Percentiles rank a stretch among this genome's conserved stretches.
Evolutionary conservation across 2,113 vertebrate genomes (phyloP).

Genomic region (Takifugu bimaculatus): DNA sequence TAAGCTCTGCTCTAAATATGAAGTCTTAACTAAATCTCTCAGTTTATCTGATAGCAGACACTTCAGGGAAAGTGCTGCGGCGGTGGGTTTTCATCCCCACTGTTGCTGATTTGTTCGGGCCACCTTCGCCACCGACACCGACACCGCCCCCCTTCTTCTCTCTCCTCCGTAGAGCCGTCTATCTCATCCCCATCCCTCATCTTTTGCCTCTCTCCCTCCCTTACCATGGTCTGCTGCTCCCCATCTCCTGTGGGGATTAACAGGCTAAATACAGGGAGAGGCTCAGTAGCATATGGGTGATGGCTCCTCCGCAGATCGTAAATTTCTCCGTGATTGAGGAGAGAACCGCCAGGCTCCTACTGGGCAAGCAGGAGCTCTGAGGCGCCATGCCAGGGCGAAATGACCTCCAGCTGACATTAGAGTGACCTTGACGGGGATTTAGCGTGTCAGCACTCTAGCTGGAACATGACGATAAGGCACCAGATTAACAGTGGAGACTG

Average conservation of each 20-base stretch:
- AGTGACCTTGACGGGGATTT: constrained; percentile 77
- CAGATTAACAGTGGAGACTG: constrained; percentile 66
- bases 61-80: constrained; percentile 70
- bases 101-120: constrained; percentile 69
- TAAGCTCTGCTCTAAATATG: constrained; percentile 75
- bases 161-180: constrained; percentile 13
- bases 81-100: constrained; percentile 66
- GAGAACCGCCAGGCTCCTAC: constrained; percentile 64
- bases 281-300: constrained; percentile 65
- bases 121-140: constrained; percentile 61
- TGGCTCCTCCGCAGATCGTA: constrained; percentile 49
- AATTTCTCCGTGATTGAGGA: constrained; percentile 76
- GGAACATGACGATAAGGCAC: constrained; percentile 72
- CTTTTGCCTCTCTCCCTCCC: constrained; percentile 37
- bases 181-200: background rate
- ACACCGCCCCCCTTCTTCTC: constrained; percentile 74
- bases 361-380: constrained; percentile 69
- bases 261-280: constrained; percentile 69
- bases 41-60: constrained; percentile 73
- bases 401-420: constrained; percentile 82
- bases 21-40: constrained; percentile 75
- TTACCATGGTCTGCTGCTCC: constrained; percentile 70
- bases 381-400: constrained; percentile 64
- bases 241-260: constrained; percentile 72
- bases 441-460: constrained; percentile 58